A percentile compares a stretch with the other conserved stretches of the same genome.
These are phyloP conservation scores for Linnaemya vulpina DNA, from an alignment of 2,888 invertebrate species.

Conservation along the genomic window DNA sequence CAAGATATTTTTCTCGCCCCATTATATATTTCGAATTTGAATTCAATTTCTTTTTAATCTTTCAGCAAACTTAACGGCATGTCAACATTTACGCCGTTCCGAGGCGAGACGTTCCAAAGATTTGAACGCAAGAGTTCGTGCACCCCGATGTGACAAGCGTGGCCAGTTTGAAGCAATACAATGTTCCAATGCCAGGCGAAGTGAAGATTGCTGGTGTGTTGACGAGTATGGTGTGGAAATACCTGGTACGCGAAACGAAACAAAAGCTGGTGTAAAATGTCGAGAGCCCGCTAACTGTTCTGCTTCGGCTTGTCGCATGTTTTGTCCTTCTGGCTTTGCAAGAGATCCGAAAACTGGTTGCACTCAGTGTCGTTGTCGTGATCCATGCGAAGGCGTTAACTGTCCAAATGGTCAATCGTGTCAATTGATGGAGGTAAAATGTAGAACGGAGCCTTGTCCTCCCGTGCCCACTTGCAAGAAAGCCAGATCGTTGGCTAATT, in stretches of 20 bases:
- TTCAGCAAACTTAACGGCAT: constrained; percentile 84
- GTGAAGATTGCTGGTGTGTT: constrained; percentile 91
- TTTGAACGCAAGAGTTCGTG: constrained; percentile 84
- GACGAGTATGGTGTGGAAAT: constrained; percentile 91
- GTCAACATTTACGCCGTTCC: constrained; percentile 87
- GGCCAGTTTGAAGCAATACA: constrained; percentile 91
- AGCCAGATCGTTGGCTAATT: constrained; percentile 89
- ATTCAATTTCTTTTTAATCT: constrained; percentile 19
- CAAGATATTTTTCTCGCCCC: too few species aligned
- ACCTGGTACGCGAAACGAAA: constrained; percentile 87
- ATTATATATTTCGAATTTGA: background rate
- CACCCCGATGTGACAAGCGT: constrained; percentile 88
- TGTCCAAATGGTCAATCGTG: constrained; percentile 91
- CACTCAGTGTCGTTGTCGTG: constrained; percentile 90
- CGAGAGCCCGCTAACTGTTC: constrained; percentile 87
- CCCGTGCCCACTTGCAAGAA: constrained; percentile 93
- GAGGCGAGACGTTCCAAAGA: constrained; percentile 86
- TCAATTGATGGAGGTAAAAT: constrained; percentile 90
- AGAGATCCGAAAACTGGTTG: constrained; percentile 88
- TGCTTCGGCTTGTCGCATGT: constrained; percentile 92
- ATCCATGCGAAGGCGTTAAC: constrained; percentile 89
- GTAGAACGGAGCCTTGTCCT: constrained; percentile 91
- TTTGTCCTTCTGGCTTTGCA: constrained; percentile 92
- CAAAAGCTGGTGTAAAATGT: constrained; percentile 77
- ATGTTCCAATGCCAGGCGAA: constrained; percentile 87